Percentiles rank a stretch among this genome's conserved stretches.
Evolutionary conservation across 2,888 invertebrate genomes (phyloP).

Genomic region (Barypeithes pellucidus): DNA sequence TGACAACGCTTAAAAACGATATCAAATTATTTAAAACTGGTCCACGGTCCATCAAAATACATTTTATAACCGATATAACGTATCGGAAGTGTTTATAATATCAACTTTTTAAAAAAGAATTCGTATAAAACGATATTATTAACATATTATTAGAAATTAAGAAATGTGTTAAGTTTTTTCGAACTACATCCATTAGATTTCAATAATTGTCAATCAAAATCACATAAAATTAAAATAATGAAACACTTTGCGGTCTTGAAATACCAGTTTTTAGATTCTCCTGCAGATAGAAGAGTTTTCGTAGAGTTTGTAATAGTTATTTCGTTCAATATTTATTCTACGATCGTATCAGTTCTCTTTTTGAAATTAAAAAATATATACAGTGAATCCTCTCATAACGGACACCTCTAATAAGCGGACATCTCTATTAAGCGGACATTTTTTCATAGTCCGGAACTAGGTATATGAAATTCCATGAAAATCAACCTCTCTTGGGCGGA

Average conservation of each 20-base stretch:
- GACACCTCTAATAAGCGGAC: too few species aligned
- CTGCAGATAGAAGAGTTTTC: constrained; percentile 20
- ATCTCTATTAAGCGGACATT: too few species aligned
- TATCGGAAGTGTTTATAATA: neutral
- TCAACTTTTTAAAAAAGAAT: neutral
- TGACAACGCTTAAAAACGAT: constrained; percentile 2
- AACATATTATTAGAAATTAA: constrained; percentile 18
- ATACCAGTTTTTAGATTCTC: constrained; percentile 38
- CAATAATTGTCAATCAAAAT: constrained; percentile 49
- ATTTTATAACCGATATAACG: neutral
- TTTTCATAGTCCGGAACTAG: too few species aligned
- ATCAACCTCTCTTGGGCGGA: too few species aligned
- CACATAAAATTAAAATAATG: constrained; percentile 45
- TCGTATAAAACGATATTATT: neutral
- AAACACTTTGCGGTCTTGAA: constrained; percentile 32
- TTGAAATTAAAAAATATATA: too few species aligned
- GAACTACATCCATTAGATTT: constrained; percentile 41
- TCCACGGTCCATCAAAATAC: constrained; percentile 2
- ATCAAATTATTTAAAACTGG: constrained; percentile 8
- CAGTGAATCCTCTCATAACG: too few species aligned
- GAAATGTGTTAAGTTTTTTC: constrained; percentile 27
- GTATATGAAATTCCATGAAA: too few species aligned
- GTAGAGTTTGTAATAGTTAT: too few species aligned
- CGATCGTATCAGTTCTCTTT: too few species aligned
- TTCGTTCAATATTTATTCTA: too few species aligned